Percentiles rank a stretch among this genome's conserved stretches.
phyloP scores from a whole-genome alignment of 2,888 invertebrate genomes.

The Calameuta idolon region DNA sequence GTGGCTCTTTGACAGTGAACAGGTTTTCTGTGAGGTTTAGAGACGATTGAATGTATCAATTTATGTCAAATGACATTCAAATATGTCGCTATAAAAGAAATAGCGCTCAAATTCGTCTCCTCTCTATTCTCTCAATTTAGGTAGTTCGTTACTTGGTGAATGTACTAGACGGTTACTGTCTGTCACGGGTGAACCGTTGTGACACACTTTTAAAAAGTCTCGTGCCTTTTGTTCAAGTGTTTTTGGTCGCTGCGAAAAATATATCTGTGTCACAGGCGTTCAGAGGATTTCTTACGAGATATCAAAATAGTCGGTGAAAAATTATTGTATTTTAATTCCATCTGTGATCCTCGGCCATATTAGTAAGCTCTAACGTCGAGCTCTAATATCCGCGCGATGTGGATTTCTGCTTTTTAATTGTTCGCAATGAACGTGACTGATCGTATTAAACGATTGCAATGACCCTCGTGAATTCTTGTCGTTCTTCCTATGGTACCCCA shows the following conservation, averaged over 20 bases:
- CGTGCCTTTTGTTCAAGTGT: not conserved
- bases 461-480: not conserved
- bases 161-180: not conserved
- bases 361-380: not conserved
- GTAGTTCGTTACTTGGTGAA: not conserved
- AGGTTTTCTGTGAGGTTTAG: not conserved
- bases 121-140: not conserved
- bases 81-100: not conserved
- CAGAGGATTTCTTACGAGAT: not conserved
- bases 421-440: not conserved
- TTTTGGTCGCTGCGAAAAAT: not conserved
- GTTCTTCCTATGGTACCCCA: not conserved
- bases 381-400: not conserved
- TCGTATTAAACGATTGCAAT: not conserved
- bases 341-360: not conserved
- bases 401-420: not conserved
- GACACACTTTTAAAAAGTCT: not conserved
- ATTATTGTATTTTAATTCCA: too few species aligned
- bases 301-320: not conserved
- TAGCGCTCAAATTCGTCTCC: not conserved
- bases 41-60: not conserved
- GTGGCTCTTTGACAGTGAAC: not conserved
- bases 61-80: not conserved
- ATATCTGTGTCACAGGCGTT: not conserved
- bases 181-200: not conserved